phyloP scores from a whole-genome alignment of 2,113 vertebrate genomes.

The Tonatia bakeri region DNA sequence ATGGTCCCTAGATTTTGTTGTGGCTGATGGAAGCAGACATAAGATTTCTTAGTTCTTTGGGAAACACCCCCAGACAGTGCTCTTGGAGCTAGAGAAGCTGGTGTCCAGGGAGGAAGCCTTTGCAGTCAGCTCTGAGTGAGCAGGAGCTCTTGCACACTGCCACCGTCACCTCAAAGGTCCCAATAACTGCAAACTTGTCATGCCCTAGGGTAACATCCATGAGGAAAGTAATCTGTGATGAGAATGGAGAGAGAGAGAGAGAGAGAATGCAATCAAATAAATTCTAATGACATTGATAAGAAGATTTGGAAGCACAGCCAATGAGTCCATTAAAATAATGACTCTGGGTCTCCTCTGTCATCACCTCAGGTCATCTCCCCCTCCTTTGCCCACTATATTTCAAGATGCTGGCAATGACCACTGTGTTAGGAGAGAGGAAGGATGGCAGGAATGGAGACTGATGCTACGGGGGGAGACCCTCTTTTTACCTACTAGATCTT shows the following conservation, averaged over 20 bases:
- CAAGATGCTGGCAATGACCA: neutral
- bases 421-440: neutral
- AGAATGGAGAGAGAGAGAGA: conserved; percentile 26
- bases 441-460: neutral
- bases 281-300: conserved; percentile 72
- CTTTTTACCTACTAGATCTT: neutral
- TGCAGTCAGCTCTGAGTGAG: neutral
- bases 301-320: conserved; percentile 65
- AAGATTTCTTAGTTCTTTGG: neutral
- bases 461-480: neutral
- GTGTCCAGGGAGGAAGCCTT: neutral
- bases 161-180: neutral
- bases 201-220: neutral
- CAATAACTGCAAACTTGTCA: neutral
- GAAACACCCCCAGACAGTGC: neutral
- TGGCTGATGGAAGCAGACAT: neutral
- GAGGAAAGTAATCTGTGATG: conserved; percentile 18
- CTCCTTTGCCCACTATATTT: neutral
- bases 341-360: neutral
- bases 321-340: conserved; percentile 65
- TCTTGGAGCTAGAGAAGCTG: neutral
- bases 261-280: conserved; percentile 55
- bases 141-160: neutral
- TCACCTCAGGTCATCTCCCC: neutral
- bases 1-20: neutral